Base-by-base conservation (phyloP, 2,113 vertebrate species). In the Myotis yumanensis region DNA sequence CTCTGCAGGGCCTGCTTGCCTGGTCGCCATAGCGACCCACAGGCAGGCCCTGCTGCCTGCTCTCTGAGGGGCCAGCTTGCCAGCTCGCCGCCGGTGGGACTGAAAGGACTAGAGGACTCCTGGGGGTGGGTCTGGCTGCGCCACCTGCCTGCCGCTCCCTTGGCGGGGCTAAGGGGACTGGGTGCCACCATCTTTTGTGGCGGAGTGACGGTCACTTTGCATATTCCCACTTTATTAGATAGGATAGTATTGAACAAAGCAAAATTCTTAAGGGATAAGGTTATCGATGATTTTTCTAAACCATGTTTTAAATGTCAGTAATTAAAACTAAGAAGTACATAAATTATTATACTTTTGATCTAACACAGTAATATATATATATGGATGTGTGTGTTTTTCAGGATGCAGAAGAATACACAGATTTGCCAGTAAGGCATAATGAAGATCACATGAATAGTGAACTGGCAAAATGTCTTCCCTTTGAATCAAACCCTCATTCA, bases 391-490 rank as follows among this genome's bases (percentile, higher is more conserved):
- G 28, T 64, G 30, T 97, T 96, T 95, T 43, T 73, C 89, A 99
- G 99, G 99, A 99, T 90, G 99, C 99, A 51, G 99, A 99, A 20
- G 99, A 99, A 93, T 99, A 99, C 52, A 98, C 99, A 0, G 99
- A 99, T 97, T 98, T 99, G 71, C 99, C 99, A 9, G 99, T 99
- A 88, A 98, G 99, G 91, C 99, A 99, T 98, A 99, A 99, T 83
- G 99, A 99, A 97, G 99, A 99, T 98, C 99, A 99, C 97, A 99
- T 99, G 98, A 99, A 99, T 98, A 99, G 99, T 88, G 99, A 99
- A 93, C 97, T 99, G 96, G 99, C 99, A 87, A 99, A 99, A 97
- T 98, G 98, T 96, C 99, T 99, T 98, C 99, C 99, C 69, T 96
- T 99, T 86, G 98, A 99, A 98, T 98, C 99, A 94, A 99, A 99